Evolutionary conservation across 2,113 vertebrate genomes (phyloP).

Genomic region (Pygoscelis antarcticus): DNA sequence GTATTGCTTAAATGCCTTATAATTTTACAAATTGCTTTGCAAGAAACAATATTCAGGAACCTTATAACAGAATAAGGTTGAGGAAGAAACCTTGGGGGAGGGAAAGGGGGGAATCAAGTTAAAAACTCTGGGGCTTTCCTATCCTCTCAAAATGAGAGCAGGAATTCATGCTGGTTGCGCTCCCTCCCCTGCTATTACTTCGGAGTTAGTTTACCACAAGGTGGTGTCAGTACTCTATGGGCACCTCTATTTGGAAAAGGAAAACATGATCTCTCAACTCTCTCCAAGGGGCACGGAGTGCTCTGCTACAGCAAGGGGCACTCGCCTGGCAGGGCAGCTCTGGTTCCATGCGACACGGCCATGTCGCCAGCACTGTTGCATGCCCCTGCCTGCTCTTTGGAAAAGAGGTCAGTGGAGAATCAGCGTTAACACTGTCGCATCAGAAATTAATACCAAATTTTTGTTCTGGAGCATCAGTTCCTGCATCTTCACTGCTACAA

Average conservation of each 20-base stretch:
- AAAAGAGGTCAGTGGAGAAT: not conserved
- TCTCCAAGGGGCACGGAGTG: not conserved
- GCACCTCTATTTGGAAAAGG: not conserved
- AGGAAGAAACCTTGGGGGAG: not conserved
- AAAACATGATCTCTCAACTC: not conserved
- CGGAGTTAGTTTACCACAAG: not conserved
- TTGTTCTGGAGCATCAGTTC: not conserved
- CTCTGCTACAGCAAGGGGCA: not conserved
- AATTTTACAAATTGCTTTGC: not conserved
- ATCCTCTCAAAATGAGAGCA: not conserved
- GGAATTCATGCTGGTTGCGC: not conserved
- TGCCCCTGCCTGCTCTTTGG: not conserved
- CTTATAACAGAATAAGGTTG: not conserved
- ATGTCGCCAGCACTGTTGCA: not conserved
- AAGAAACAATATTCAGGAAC: not conserved
- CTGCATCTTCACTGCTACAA: not conserved
- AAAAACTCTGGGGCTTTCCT: not conserved
- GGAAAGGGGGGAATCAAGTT: not conserved
- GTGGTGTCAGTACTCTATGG: not conserved
- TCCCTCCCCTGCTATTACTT: not conserved
- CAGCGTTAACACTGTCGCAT: accelerated
- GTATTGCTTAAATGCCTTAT: not conserved
- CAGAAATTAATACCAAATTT: not conserved
- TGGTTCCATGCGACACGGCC: accelerated
- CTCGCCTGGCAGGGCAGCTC: not conserved